Conservation (phyloP, 2,113 vertebrate species). For the Syrrhaptes paradoxus region DNA sequence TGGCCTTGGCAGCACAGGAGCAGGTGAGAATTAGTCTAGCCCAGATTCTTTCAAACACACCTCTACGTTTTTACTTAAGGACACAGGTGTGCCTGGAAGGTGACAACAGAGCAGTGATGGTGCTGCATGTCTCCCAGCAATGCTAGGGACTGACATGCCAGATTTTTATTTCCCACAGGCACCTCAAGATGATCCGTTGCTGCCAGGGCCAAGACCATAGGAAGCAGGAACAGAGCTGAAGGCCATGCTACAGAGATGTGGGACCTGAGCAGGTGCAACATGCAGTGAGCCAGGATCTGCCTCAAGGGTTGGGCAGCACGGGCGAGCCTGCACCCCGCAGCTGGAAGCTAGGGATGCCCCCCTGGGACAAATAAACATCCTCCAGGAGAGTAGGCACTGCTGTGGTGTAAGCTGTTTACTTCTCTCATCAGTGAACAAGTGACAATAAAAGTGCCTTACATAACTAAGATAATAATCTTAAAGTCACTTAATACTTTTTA, state of each 20-base stretch:
- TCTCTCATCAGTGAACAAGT: neutral
- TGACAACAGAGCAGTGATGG: neutral
- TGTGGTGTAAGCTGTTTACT: neutral
- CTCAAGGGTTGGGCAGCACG: neutral
- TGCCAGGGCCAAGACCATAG: neutral
- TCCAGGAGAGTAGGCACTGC: neutral
- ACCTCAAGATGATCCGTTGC: neutral
- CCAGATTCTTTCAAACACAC: neutral
- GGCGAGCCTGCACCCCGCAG: accelerated
- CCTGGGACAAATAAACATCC: neutral
- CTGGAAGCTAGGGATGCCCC: neutral
- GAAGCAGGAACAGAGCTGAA: neutral
- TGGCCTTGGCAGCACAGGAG: neutral
- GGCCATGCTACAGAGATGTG: neutral
- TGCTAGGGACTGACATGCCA: neutral
- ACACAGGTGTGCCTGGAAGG: neutral
- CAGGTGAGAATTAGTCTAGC: neutral
- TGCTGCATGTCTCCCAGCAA: neutral
- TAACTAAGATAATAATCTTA: neutral
- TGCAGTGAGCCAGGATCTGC: neutral
- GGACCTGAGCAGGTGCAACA: neutral
- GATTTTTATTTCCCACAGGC: neutral
- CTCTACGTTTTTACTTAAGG: neutral
- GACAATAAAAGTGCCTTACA: neutral
- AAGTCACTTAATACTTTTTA: neutral